Percentiles rank a stretch among this genome's conserved stretches.
Evolutionary conservation across 2,797 vertebrate species (phyloP).

Genomic region (Galagoides demidoff): DNA sequence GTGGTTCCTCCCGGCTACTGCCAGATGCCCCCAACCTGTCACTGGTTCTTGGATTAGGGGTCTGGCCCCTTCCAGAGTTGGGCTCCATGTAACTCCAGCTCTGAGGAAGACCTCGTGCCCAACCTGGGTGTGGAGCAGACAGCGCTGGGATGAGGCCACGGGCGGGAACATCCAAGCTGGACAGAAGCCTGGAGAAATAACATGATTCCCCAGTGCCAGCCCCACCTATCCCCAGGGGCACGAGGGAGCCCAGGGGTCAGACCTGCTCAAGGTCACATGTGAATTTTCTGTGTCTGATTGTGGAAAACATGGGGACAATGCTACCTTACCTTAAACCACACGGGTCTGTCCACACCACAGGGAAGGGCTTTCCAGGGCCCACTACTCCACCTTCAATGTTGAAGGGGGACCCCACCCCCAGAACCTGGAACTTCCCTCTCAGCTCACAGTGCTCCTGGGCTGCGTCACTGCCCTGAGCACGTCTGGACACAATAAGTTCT

Average conservation of each 20-base stretch:
- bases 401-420: rapidly evolving
- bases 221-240: rapidly evolving
- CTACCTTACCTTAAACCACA: not conserved
- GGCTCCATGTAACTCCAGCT: not conserved
- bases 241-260: rapidly evolving
- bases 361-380: not conserved
- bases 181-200: rapidly evolving
- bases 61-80: not conserved
- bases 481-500: rapidly evolving
- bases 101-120: too few species aligned
- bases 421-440: rapidly evolving
- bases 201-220: rapidly evolving
- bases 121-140: not conserved
- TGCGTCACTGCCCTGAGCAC: rapidly evolving
- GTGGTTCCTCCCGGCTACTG: not conserved
- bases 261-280: rapidly evolving
- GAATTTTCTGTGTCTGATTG: rapidly evolving
- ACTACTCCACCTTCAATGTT: too few species aligned
- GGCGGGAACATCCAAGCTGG: rapidly evolving
- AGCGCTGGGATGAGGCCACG: rapidly evolving
- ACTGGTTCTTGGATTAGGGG: not conserved
- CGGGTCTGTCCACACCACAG: rapidly evolving
- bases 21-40: rapidly evolving
- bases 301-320: not conserved
- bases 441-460: rapidly evolving